phyloP scores from a whole-genome alignment of 1,140 invertebrate species.

The Papilio aristodemus region DNA sequence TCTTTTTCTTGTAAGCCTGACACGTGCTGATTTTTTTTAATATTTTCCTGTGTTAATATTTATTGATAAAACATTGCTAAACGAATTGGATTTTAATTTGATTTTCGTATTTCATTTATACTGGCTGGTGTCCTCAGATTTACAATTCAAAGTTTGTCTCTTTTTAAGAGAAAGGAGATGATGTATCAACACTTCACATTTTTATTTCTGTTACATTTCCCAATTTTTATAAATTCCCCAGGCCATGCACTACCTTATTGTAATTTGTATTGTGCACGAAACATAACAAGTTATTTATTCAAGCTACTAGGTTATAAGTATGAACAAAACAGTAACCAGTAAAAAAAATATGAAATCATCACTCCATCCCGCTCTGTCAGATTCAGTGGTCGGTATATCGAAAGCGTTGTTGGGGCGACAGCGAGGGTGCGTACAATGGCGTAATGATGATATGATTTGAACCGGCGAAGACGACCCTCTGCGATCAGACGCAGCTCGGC shows the following conservation, averaged over 20 bases:
- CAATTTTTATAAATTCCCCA: too few relatives aligned
- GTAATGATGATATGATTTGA: constrained; percentile 73
- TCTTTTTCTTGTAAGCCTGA: not conserved
- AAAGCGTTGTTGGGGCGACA: constrained; percentile 24
- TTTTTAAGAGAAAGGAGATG: too few relatives aligned
- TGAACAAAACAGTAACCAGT: not conserved
- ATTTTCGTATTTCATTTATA: too few relatives aligned
- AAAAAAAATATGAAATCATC: constrained; percentile 5
- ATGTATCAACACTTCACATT: too few relatives aligned
- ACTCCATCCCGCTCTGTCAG: not conserved
- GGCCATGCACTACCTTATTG: too few relatives aligned
- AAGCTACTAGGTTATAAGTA: not conserved
- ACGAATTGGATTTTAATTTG: too few relatives aligned
- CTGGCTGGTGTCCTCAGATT: too few relatives aligned
- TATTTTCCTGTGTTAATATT: too few relatives aligned
- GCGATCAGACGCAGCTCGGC: constrained; percentile 68
- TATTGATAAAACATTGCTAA: too few relatives aligned
- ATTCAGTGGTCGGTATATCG: not conserved
- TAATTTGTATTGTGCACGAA: too few relatives aligned
- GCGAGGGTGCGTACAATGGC: constrained; percentile 50
- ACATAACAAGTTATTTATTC: not conserved
- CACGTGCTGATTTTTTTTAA: not conserved
- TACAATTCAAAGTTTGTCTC: too few relatives aligned
- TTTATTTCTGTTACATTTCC: too few relatives aligned
- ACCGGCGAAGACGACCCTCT: constrained; percentile 60